Base-by-base conservation (phyloP, 1,140 invertebrate species). In the Drosophila pandora region DNA sequence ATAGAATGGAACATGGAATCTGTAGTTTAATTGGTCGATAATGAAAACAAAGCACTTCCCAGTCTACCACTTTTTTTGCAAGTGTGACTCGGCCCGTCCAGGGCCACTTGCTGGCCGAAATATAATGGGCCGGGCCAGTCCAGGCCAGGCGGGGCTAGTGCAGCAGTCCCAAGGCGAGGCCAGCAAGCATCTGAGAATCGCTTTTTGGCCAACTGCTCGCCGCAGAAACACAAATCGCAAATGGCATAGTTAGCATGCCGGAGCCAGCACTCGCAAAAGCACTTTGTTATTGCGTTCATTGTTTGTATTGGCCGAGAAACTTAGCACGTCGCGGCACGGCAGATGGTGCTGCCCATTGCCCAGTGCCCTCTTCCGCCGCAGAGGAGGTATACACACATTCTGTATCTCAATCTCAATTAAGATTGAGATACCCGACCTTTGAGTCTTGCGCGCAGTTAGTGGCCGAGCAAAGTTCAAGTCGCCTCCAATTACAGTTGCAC, bases 401-500 rank as follows among this genome's bases (percentile, higher is more conserved):
- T 30, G 53, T 45, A 41, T 75, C 41, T 43, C 43, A 23, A 48
- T 52, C 48, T 75, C 41, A 75, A 73, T 73, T 73, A 37, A 56
- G 47, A 47, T 47, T 56, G 32, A 45, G 39, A 73, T 50, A 60
- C 43, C n/a, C 70, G 58, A 63, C 70, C 70, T 73, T 73, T 73
- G 69, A 4, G 13, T 43, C n/a, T 58, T 10, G 23, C 21, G 22
- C 21, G 32, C 54, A 58, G 37, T 37, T 71, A 28, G 37, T 34
- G 32, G 2, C 45, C 43, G 71, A 39, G 34, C 71, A 75, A 75
- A 75, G 71, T 75, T 65, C 71, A 63, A 25, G 64, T 17, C 59
- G 22, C 10, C 28, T 58, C 32, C 60, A 75, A 75, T 75, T 75
- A 75, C 39, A 22, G 48, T 53, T 54, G 60, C 17, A 58, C 53